Conservation (phyloP, 64 coral and sea anemone species). For the Porites australiensis region DNA sequence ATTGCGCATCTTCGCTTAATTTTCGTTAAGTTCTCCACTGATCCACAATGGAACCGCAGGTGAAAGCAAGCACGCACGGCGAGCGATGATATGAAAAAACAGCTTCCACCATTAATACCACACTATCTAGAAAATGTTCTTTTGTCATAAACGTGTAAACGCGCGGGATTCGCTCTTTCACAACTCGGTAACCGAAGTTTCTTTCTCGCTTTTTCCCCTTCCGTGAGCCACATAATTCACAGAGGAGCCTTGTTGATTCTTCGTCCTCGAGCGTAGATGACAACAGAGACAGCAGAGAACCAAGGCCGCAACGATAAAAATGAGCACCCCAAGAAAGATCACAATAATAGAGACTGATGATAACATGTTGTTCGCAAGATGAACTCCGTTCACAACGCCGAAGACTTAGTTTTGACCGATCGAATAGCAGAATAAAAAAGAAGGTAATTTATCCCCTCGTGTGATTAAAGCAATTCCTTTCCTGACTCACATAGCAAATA, state of each 20-base stretch:
- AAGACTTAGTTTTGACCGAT: background rate
- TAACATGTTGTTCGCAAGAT: slow-evolving; percentile 52
- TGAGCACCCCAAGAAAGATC: slow-evolving; percentile 95
- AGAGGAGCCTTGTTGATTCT: slow-evolving; percentile 51
- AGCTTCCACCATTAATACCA: background rate
- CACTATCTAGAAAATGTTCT: background rate
- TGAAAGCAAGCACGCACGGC: background rate
- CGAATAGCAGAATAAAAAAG: slow-evolving; percentile 1
- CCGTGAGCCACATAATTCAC: slow-evolving; percentile 36
- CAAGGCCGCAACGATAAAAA: slow-evolving; percentile 88
- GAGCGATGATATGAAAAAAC: background rate
- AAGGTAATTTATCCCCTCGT: slow-evolving; percentile 1
- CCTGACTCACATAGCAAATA: background rate
- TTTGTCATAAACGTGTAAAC: background rate
- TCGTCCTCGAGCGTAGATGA: slow-evolving; percentile 83
- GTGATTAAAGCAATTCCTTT: background rate
- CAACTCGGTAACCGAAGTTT: slow-evolving; percentile 92
- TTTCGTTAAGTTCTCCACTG: background rate
- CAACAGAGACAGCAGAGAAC: slow-evolving; percentile 93
- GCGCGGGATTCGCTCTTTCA: slow-evolving; percentile 19
- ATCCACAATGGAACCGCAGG: background rate
- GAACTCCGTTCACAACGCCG: background rate
- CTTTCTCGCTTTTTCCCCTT: slow-evolving; percentile 80
- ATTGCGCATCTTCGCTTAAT: background rate
- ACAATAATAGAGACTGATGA: slow-evolving; percentile 95